Base-by-base conservation (phyloP, 2,888 invertebrate genomes). In the Nephrotoma flavescens region DNA sequence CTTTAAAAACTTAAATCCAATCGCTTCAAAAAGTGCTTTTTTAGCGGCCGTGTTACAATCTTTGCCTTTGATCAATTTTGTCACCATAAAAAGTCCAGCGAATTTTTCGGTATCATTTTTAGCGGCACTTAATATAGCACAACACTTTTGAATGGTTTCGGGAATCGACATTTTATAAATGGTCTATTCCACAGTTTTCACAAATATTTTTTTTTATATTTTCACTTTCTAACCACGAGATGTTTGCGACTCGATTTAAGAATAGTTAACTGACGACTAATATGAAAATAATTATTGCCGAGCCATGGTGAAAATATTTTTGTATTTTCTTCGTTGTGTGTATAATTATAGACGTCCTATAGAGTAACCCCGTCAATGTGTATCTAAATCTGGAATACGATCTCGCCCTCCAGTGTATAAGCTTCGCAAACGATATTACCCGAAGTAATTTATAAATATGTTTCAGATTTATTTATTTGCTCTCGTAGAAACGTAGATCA, bases 21-120 rank as follows among this genome's bases (percentile, higher is more conserved):
- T 97, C 0, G 97, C 96, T 92, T 97, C 96, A 89, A 98, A 97
- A 2, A 98, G 93, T 45, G 95, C 93, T 89, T 95, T 95, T 90
- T 96, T 96, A n/a, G 95, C 94, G n/a, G 94, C 93, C 9, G 95
- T 92, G 89, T 94, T 94, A 90, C 97, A 96, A 89, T 97, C 96
- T 90, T 96, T 96, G 88, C 95, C 95, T 91, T 96, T 96, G 57
- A 97, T 95, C 86, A 97, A 92, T 91, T 97, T 98, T 2, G 97
- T 97, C 86, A 97, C 97, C 95, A 97, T 96, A 91, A 97, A 97
- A 86, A 98, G 93, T 0, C 96, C 97, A 71, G 97, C 97, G 91
- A 98, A 97, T 91, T 97, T 97, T 91, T 97, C 97, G 0, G 97
- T 97, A 91, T 98, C 97, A 90, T 94, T 95, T 89, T 94, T 94